Conservation (phyloP, 2,888 invertebrate species). For the Euproctis similis region DNA sequence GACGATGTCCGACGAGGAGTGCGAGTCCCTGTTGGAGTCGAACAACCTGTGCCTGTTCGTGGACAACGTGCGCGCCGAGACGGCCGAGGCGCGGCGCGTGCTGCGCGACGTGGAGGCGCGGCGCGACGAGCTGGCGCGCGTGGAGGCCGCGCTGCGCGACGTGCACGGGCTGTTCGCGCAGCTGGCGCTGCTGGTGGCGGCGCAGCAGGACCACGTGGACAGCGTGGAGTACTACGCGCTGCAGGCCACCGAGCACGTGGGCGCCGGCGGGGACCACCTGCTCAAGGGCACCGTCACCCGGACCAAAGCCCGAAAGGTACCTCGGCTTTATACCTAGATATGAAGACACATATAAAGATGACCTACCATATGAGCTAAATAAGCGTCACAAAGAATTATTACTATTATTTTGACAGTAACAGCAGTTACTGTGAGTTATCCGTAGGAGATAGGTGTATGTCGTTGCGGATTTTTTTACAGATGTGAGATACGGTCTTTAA, state of each 20-base stretch:
- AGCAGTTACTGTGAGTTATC: too few species aligned
- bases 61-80: slow-evolving; percentile 80
- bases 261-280: slow-evolving; percentile 71
- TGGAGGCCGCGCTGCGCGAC: slow-evolving; percentile 86
- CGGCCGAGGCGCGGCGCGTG: slow-evolving; percentile 82
- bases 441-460: too few species aligned
- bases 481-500: too few species aligned
- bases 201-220: slow-evolving; percentile 81
- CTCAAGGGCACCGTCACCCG: slow-evolving; percentile 66
- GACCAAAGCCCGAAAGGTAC: slow-evolving; percentile 71
- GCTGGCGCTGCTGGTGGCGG: slow-evolving; percentile 86
- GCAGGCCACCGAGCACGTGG: slow-evolving; percentile 76
- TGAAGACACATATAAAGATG: too few species aligned
- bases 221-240: slow-evolving; percentile 80
- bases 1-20: slow-evolving; percentile 62
- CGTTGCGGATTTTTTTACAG: too few species aligned
- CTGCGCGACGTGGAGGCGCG: slow-evolving; percentile 88
- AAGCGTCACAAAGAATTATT: too few species aligned
- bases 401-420: too few species aligned
- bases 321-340: too few species aligned
- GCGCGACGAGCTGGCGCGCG: slow-evolving; percentile 86
- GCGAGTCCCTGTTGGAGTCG: slow-evolving; percentile 56
- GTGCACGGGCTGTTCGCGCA: slow-evolving; percentile 89
- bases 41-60: slow-evolving; percentile 62
- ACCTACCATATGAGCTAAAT: too few species aligned